These are phyloP conservation scores for Apeltes quadracus DNA, from an alignment of 2,113 vertebrate genomes.

Conservation along the genomic window DNA sequence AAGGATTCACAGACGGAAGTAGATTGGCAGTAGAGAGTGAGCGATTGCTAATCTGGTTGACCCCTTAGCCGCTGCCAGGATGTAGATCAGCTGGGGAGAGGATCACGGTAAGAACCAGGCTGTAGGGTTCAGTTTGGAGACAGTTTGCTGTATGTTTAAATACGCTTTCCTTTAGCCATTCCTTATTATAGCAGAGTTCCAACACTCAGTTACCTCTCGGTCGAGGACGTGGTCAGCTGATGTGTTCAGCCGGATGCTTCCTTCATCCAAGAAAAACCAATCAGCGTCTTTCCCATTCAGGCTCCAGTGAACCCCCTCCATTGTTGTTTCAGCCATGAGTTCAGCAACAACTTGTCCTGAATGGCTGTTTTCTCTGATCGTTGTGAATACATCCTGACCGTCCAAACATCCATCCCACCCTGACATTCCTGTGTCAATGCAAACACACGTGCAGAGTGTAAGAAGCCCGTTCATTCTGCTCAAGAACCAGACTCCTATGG, in stretches of 20 bases:
- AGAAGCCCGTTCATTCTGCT: not conserved
- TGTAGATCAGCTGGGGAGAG: conserved; percentile 40
- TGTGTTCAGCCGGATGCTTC: conserved; percentile 81
- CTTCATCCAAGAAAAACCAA: conserved; percentile 86
- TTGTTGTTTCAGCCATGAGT: conserved; percentile 64
- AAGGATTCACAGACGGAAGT: not conserved
- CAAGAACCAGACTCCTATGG: not conserved
- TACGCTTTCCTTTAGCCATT: not conserved
- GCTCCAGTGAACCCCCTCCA: conserved; percentile 70
- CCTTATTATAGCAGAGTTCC: not conserved
- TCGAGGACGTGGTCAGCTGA: conserved; percentile 79
- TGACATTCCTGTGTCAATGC: conserved; percentile 62
- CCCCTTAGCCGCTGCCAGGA: conserved; percentile 41
- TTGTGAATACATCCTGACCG: conserved; percentile 81
- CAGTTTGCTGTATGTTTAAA: conserved; percentile 36
- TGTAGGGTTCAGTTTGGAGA: conserved; percentile 21
- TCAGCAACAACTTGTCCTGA: conserved; percentile 80
- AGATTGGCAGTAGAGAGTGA: not conserved
- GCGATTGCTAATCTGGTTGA: conserved; percentile 52
- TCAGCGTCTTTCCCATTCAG: conserved; percentile 80
- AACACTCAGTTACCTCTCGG: conserved; percentile 79
- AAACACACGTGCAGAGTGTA: not conserved
- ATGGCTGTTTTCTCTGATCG: conserved; percentile 84
- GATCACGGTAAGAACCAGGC: conserved; percentile 30
- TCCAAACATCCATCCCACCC: conserved; percentile 79